These are phyloP conservation scores for Aporophyla lueneburgensis DNA, from an alignment of 2,888 invertebrate genomes.

Conservation along the genomic window DNA sequence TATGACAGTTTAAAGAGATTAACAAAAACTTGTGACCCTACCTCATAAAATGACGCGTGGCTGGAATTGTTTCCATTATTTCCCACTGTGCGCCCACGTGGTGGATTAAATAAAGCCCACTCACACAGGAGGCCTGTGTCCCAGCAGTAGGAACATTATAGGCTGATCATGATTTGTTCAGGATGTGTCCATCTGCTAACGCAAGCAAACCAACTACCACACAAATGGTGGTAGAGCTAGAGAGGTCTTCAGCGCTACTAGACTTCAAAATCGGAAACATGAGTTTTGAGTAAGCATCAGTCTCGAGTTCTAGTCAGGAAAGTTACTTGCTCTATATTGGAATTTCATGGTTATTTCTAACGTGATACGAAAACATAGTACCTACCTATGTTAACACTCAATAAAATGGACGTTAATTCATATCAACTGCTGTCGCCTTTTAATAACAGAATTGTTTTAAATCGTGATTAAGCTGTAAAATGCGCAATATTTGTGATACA, in stretches of 20 bases:
- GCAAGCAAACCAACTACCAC: background rate
- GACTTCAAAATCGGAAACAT: background rate
- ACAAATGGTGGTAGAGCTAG: background rate
- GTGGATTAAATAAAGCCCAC: no score
- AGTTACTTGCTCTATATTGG: background rate
- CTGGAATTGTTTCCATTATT: no score
- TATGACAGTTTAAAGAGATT: no score
- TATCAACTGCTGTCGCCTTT: background rate
- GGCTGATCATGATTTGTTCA: no score
- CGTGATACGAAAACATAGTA: background rate
- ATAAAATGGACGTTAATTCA: slow-evolving; percentile 9
- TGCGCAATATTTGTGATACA: slow-evolving; percentile 6
- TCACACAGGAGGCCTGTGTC: no score
- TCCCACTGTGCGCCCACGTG: no score
- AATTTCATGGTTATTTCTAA: background rate
- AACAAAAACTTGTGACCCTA: no score
- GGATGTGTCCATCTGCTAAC: background rate
- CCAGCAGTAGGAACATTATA: no score
- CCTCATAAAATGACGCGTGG: no score
- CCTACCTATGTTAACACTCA: background rate
- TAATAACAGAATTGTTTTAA: slow-evolving; percentile 37
- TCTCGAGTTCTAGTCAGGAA: background rate
- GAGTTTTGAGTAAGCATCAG: background rate
- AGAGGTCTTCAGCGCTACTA: background rate
- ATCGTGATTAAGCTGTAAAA: slow-evolving; percentile 25